Base-by-base conservation (phyloP, 2,797 vertebrate genomes). In the Taeniopygia guttata region DNA sequence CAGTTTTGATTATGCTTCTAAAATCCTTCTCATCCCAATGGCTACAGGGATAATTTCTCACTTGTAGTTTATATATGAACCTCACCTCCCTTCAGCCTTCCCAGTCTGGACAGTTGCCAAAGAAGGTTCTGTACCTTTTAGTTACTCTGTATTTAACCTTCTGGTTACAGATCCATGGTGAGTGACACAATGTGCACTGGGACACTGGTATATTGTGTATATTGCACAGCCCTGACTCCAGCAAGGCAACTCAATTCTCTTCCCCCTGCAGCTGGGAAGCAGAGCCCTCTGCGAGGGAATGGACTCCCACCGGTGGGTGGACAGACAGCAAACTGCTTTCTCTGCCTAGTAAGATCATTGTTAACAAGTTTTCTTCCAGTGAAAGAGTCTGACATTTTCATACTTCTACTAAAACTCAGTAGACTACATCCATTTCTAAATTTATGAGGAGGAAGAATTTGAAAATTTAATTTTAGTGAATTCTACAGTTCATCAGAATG, bases 81-180 rank as follows among this genome's bases (percentile, higher is more conserved):
- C 12, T 60, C 56, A 32, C 16, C 15, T 80, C 26, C 27, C 26
- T 67, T 70, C 74, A 34, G 32, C 20, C 34, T 70, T 63, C 26
- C 20, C 5, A 0, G 17, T 6, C 11, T 13, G 1, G 23, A 5
- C 10, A 54, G 32, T 0, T 58, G 76, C 30, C 10, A 40, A 52
- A 83, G n/a, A 60, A 88, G 38, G 6, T 20, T 22, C 54, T 38
- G 10, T 7, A 30, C 20, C 10, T 36, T 81, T 75, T 17, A 46
- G 48, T 36, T 67, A 30, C 12, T n/a, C 22, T 36, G 5, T 23
- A 83, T 68, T 51, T 87, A 92, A 87, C 9, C 19, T 87, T 52
- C 42, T 74, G 22, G 21, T 67, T 43, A 32, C 19, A 59, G 59
- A 48, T 10, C 46, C 2, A 1, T 2, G 4, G 23, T n/a, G 51